These are phyloP conservation scores for Psittacula derbiana DNA, from an alignment of 2,797 vertebrate genomes.

Conservation along the genomic window DNA sequence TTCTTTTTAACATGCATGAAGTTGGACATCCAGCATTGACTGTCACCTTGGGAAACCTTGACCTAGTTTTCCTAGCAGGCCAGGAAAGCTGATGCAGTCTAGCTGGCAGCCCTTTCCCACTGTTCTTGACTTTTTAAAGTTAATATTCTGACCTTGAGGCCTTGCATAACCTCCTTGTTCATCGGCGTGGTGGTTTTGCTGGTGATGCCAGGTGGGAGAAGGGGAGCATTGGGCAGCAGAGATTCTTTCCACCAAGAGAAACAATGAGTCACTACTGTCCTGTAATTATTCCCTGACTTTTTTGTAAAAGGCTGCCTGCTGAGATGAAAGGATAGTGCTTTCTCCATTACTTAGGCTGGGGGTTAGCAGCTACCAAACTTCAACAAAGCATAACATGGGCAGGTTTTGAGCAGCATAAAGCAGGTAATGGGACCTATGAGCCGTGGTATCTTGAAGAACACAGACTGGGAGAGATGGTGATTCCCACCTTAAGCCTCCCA, in stretches of 20 bases:
- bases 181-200: conserved; percentile 31
- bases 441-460: neutral
- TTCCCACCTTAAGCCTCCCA: neutral
- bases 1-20: rapidly evolving
- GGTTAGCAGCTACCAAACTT: conserved; percentile 13
- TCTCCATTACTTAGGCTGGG: neutral
- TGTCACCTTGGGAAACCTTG: conserved; percentile 47
- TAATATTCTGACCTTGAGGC: neutral
- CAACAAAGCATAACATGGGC: neutral
- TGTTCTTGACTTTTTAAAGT: conserved; percentile 7
- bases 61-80: conserved; percentile 35
- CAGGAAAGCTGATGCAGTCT: neutral
- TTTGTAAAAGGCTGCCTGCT: neutral
- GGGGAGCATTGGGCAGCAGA: conserved; percentile 24
- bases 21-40: neutral
- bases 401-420: neutral
- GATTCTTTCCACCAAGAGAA: conserved; percentile 57
- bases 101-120: conserved; percentile 23
- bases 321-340: conserved; percentile 41
- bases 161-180: conserved; percentile 13
- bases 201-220: conserved; percentile 56
- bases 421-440: neutral
- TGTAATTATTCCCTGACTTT: conserved; percentile 26
- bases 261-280: conserved; percentile 26
- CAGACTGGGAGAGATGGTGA: neutral